Evolutionary conservation across 2,113 vertebrate genomes (phyloP).

Genomic region (Neopipo cinnamomea): DNA sequence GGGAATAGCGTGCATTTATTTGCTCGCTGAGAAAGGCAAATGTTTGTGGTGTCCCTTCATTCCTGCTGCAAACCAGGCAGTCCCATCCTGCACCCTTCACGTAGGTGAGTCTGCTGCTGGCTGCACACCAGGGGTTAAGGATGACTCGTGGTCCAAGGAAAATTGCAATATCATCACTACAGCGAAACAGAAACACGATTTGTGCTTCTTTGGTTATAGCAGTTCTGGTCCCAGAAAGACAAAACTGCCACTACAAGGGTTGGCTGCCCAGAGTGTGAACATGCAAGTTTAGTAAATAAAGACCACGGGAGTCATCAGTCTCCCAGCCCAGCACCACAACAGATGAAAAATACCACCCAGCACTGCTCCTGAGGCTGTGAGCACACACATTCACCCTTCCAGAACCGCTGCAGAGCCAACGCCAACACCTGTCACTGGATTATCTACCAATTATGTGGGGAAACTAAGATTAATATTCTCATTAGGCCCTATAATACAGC

Average conservation of each 20-base stretch:
- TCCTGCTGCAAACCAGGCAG: neutral
- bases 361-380: slow-evolving; percentile 16
- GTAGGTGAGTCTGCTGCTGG: neutral
- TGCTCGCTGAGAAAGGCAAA: neutral
- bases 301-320: neutral
- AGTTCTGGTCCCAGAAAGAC: neutral
- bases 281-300: neutral
- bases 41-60: neutral
- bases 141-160: neutral
- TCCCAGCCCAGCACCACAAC: neutral
- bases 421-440: neutral
- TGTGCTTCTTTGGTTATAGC: neutral
- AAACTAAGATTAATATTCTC: slow-evolving; percentile 6
- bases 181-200: neutral
- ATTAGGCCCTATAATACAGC: neutral
- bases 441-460: neutral
- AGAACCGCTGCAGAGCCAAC: neutral
- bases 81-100: neutral
- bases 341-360: neutral
- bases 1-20: neutral
- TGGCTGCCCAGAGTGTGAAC: neutral
- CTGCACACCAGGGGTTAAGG: neutral
- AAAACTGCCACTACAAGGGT: neutral
- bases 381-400: neutral
- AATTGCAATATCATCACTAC: neutral